Evolutionary conservation across 2,888 invertebrate genomes (phyloP).

Genomic region (Latheticus oryzae): DNA sequence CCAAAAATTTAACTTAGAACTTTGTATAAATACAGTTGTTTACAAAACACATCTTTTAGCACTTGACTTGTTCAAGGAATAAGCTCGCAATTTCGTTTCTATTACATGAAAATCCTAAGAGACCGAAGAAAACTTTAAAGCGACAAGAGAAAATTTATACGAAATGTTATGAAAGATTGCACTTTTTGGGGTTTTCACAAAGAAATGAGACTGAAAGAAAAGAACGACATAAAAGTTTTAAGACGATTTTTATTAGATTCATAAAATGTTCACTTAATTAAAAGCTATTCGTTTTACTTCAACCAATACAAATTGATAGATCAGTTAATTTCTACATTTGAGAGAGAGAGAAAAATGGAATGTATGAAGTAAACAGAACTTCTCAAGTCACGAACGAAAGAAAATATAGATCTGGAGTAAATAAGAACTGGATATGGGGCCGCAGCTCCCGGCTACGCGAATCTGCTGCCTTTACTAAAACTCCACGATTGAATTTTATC

Average conservation of each 20-base stretch:
- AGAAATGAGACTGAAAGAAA: too few species aligned
- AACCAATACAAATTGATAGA: neutral
- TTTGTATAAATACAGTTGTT: too few species aligned
- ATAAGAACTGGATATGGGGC: conserved; percentile 17
- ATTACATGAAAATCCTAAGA: conserved; percentile 8
- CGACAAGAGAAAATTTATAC: conserved; percentile 18
- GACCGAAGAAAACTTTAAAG: conserved; percentile 9
- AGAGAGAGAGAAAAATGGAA: too few species aligned
- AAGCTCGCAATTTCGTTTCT: conserved; percentile 9
- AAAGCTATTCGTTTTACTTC: conserved; percentile 1
- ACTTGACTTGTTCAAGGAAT: conserved; percentile 10
- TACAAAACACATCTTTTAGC: conserved; percentile 9
- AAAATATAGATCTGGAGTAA: conserved; percentile 13
- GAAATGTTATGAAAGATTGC: conserved; percentile 18
- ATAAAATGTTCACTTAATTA: conserved; percentile 3
- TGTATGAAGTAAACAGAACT: too few species aligned
- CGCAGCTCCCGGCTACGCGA: conserved; percentile 8
- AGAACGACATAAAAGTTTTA: conserved; percentile 7
- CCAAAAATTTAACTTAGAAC: too few species aligned
- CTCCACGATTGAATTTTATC: conserved; percentile 21
- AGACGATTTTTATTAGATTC: neutral
- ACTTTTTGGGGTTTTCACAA: too few species aligned
- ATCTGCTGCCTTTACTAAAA: conserved; percentile 5
- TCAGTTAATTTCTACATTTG: too few species aligned
- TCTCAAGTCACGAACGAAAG: conserved; percentile 19